Evolutionary conservation across 2,888 invertebrate species (phyloP).

Genomic region (Melieria crassipennis): DNA sequence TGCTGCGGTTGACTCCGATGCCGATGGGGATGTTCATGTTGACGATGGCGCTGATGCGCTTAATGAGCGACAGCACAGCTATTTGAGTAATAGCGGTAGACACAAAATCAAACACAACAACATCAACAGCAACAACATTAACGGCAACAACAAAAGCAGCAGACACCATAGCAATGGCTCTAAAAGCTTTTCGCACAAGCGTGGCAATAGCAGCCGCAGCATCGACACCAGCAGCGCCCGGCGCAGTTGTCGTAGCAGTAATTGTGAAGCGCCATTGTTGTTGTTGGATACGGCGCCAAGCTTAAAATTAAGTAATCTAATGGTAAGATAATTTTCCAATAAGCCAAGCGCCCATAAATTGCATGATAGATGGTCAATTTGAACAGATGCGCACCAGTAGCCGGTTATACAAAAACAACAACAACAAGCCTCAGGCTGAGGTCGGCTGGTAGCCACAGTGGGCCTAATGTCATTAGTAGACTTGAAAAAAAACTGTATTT

Average conservation of each 20-base stretch:
- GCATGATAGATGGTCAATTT: no score
- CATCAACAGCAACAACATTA: slow-evolving; percentile 30
- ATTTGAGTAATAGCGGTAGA: slow-evolving; percentile 48
- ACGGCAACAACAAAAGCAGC: slow-evolving; percentile 37
- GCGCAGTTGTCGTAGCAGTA: slow-evolving; percentile 35
- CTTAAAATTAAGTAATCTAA: slow-evolving; percentile 65
- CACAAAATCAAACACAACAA: slow-evolving; percentile 35
- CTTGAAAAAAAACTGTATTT: no score
- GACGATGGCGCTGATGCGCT: slow-evolving; percentile 5
- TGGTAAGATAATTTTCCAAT: slow-evolving; percentile 56
- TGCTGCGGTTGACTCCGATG: slow-evolving; percentile 37
- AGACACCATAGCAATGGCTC: slow-evolving; percentile 42
- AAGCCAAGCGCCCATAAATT: no score
- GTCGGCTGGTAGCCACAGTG: no score
- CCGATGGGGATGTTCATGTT: slow-evolving; percentile 17
- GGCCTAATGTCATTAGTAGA: no score
- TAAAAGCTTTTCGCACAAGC: no score
- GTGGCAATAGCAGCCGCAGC: slow-evolving; percentile 18
- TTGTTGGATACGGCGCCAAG: slow-evolving; percentile 63
- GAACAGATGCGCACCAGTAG: no score
- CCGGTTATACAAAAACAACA: no score
- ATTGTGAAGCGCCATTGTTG: slow-evolving; percentile 47
- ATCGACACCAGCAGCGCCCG: slow-evolving; percentile 33
- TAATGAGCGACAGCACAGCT: slow-evolving; percentile 21
- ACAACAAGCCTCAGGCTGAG: no score